These are phyloP conservation scores for Brachyhypopomus gauderio DNA, from an alignment of 2,113 vertebrate genomes.

Conservation along the genomic window DNA sequence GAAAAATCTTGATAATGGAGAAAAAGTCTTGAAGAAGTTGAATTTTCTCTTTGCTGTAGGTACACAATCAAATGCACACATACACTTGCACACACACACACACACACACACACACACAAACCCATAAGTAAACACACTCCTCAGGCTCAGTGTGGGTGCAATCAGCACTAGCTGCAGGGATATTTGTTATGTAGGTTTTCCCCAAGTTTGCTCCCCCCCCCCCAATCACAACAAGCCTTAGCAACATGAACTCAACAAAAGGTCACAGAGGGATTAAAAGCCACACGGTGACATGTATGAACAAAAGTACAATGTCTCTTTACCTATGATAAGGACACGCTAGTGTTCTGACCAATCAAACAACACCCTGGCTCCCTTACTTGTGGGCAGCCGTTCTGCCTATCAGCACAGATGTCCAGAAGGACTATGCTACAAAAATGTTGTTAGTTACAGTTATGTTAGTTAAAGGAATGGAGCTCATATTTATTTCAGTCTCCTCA, in stretches of 20 bases:
- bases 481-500: too few species aligned
- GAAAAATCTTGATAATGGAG: neutral
- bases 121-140: neutral
- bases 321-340: conserved; percentile 27
- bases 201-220: neutral
- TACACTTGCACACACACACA: neutral
- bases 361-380: conserved; percentile 1
- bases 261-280: conserved; percentile 26
- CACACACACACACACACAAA: neutral
- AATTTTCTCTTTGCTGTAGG: conserved; percentile 3
- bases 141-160: conserved; percentile 1
- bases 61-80: neutral
- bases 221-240: conserved; percentile 12
- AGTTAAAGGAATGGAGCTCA: too few species aligned
- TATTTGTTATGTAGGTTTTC: conserved; percentile 30
- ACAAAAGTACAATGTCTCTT: conserved; percentile 2
- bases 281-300: neutral
- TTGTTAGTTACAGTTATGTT: too few species aligned
- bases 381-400: neutral
- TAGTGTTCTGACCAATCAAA: neutral
- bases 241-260: conserved; percentile 7
- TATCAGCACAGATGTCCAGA: neutral
- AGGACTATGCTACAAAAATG: neutral
- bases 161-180: neutral
- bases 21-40: neutral